Base-by-base conservation (phyloP, 2,113 vertebrate species). In the Ptilonorhynchus violaceus region DNA sequence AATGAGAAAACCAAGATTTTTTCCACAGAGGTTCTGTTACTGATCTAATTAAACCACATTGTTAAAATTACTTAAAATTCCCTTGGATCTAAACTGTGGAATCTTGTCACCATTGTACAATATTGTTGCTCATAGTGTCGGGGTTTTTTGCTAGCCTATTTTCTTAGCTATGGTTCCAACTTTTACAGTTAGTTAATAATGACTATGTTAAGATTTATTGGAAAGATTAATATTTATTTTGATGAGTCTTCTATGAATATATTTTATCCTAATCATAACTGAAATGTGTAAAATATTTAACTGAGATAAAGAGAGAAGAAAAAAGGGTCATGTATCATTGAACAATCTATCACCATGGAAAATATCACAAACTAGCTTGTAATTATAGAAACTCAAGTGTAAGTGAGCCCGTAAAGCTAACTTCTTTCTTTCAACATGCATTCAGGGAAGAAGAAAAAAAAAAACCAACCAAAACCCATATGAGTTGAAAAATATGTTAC, bases 351-450 rank as follows among this genome's bases (percentile, higher is more conserved):
- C 73, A 85, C 56, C 76, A 85, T 63, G 28, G 39, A 84, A 93
- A 91, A 95, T 77, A 91, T 15, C 60, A 89, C 68, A 91, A 91
- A 96, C 85, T 84, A 87, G 69, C 42, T 73, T 3, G 7, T 84
- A 92, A 95, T 97, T 95, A 86, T 47, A 20, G 52, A 74, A 96
- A 92, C 67, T 92, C 56, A 95, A 77, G 67, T 44, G 74, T 31
- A 93, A 93, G 21, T 64, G 52, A 96, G 30, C 13, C 39, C 52
- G 72, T 85, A 93, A 96, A 89, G 30, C 18, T 63, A 74, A 73
- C 18, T 44, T 82, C 35, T 67, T 93, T 59, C 46, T 84, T 92
- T 78, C 27, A 70, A 87, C 11, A 49, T n/a, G 13, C 52, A 81
- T 44, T 50, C 22, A 69, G 9, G 20, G 22, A 23, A 64, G n/a